phyloP scores from a whole-genome alignment of 2,113 vertebrate species.

The Craseonycteris thonglongyai region DNA sequence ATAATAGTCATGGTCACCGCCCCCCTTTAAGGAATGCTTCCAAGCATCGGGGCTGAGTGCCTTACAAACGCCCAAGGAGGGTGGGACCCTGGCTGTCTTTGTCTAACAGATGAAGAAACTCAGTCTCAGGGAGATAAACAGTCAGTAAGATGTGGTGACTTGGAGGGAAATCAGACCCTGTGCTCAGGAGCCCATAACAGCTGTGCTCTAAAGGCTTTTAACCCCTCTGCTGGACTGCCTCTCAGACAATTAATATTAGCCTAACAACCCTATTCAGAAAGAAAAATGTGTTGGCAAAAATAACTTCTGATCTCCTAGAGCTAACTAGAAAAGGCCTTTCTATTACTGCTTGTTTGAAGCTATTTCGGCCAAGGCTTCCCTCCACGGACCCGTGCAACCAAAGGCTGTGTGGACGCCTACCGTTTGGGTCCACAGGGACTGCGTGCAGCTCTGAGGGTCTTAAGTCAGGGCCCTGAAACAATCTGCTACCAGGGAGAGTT shows the following conservation, averaged over 20 bases:
- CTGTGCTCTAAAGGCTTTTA: neutral
- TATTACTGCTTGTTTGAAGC: neutral
- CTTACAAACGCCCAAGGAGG: neutral
- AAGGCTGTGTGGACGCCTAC: neutral
- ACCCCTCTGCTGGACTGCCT: neutral
- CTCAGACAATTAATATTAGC: slow-evolving; percentile 8
- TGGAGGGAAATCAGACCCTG: neutral
- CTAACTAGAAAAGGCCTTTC: slow-evolving; percentile 32
- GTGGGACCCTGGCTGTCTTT: neutral
- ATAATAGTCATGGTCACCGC: neutral
- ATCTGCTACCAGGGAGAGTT: neutral
- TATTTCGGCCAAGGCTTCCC: neutral
- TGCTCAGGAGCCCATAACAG: neutral
- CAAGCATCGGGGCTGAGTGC: neutral
- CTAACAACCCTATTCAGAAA: slow-evolving; percentile 7
- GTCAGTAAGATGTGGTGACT: neutral
- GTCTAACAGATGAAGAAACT: neutral
- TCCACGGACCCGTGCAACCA: neutral
- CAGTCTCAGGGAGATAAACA: neutral
- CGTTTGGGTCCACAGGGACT: neutral
- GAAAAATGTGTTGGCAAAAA: neutral
- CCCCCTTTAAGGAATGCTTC: neutral
- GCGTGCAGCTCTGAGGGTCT: neutral
- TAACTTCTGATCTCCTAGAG: neutral
- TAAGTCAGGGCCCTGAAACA: neutral